phyloP scores from a whole-genome alignment of 1,140 invertebrate genomes.

The Euura saliciscinereae region DNA sequence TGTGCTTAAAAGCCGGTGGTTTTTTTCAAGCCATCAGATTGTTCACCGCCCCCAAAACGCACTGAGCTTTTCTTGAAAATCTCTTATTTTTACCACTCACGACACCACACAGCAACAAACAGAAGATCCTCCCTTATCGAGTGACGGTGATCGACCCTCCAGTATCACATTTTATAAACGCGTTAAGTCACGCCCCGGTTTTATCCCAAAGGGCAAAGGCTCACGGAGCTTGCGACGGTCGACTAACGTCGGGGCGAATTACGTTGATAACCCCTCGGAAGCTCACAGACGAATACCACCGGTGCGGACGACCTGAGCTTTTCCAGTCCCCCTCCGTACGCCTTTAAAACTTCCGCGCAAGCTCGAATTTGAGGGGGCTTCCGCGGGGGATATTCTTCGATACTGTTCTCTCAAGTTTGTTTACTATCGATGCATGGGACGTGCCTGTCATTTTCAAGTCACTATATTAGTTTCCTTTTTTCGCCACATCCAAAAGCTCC shows the following conservation, averaged over 20 bases:
- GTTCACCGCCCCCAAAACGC: neutral
- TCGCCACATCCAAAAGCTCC: no score
- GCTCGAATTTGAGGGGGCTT: neutral
- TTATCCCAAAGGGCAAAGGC: neutral
- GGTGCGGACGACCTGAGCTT: slow-evolving; percentile 3
- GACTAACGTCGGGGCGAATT: neutral
- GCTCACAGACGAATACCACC: slow-evolving; percentile 5
- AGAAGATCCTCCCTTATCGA: neutral
- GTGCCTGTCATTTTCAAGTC: no score
- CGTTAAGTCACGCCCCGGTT: neutral
- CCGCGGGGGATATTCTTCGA: neutral
- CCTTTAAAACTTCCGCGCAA: slow-evolving; percentile 4
- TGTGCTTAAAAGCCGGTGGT: neutral
- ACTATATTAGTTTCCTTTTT: no score
- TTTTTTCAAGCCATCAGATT: no score
- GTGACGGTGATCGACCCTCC: neutral
- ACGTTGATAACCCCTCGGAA: neutral
- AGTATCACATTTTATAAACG: neutral
- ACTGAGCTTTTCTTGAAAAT: neutral
- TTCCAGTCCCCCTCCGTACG: neutral
- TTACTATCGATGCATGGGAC: no score
- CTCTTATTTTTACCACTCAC: neutral
- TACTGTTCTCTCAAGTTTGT: no score
- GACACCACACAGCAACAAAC: neutral
- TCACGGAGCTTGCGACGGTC: neutral